Evolutionary conservation across 2,888 invertebrate species (phyloP), one percentile per base, ranked within the genome.

Genomic region (Lumbricus terrestris): DNA sequence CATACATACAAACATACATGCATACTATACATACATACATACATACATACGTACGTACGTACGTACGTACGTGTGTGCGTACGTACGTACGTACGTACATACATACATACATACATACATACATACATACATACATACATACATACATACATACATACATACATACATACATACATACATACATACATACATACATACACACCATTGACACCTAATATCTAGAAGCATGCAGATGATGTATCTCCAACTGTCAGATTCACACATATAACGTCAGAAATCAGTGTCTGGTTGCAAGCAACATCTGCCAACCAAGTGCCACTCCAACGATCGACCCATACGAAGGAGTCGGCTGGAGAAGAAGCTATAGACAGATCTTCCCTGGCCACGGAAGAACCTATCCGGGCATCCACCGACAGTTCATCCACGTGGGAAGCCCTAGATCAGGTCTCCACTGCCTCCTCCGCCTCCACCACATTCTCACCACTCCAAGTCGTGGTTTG

Each of bases 391-490:
- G 47, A 23, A 16, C 29, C 69, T 1, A 69, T 0, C 23, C 54
- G 29, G 13, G n/a, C 69, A 40, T 40, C 69, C 29, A 23, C 47
- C 1, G 54, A 23, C 23, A 69, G 69, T 69, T 69, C 69, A 69
- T n/a, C 29, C 69, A 69, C 69, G 69, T 69, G 69, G n/a, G 69
- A 69, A 69, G n/a, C 69, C 69, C 69, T 69, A 69, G 69, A 29
- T 69, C 69, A 69, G 29, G 69, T 69, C 69, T 8, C n/a, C 2
- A 8, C 69, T 13, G 40, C 40, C 6, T 40, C 40, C 15, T 29
- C n/a, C n/a, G n/a, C n/a, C 69, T 69, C n/a, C 69, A n/a, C n/a
- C 69, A 69, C 69, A 69, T 69, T 69, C 69, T 69, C 69, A 69
- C 69, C 69, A 69, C 69, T 69, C 69, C 69, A 69, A 69, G 29